phyloP scores from a whole-genome alignment of 2,888 invertebrate genomes.

The Nemurella pictetii region DNA sequence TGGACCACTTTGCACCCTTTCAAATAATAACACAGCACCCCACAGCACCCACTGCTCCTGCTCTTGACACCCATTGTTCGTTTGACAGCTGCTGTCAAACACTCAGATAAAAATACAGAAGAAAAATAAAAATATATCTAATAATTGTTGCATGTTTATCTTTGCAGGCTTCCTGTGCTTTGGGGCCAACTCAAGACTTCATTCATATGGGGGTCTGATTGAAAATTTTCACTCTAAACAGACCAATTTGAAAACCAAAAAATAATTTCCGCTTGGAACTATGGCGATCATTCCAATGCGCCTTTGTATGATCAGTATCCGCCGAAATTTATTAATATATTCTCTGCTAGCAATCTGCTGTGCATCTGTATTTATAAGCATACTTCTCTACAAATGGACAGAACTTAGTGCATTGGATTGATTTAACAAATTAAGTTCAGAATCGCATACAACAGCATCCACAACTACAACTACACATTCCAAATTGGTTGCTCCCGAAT shows the following conservation, averaged over 20 bases:
- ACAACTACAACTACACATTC: neutral
- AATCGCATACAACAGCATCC: conserved; percentile 1
- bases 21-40: no score
- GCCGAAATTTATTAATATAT: conserved; percentile 34
- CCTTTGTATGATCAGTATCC: conserved; percentile 40
- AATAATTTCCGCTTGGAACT: neutral
- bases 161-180: neutral
- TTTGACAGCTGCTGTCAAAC: neutral
- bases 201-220: neutral
- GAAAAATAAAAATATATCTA: neutral
- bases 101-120: neutral
- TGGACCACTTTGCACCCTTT: no score
- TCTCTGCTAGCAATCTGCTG: conserved; percentile 23
- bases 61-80: neutral
- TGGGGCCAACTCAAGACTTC: neutral
- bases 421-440: conserved; percentile 22
- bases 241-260: neutral
- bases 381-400: conserved; percentile 39
- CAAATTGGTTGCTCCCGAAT: neutral
- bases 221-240: no score
- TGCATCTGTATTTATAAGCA: conserved; percentile 32
- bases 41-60: no score
- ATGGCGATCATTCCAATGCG: conserved; percentile 38
- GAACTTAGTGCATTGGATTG: conserved; percentile 36
- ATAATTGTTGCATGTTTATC: neutral